Evolutionary conservation across 2,888 invertebrate genomes (phyloP).

Genomic region (Epistrophe grossulariae): DNA sequence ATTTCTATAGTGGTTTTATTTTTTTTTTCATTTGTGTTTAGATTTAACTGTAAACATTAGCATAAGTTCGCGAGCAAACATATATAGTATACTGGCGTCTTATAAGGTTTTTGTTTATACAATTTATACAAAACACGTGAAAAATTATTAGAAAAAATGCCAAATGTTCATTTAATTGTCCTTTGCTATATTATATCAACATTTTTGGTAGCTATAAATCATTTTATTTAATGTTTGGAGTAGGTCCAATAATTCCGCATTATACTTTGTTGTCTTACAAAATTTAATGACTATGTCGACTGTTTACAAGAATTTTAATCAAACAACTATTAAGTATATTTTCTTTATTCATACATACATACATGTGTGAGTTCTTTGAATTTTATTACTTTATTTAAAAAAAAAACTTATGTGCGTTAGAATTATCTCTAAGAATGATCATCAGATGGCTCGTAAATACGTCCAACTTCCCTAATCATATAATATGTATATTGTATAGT

Average conservation of each 20-base stretch:
- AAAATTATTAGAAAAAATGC: background rate
- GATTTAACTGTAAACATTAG: background rate
- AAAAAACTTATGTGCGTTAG: background rate
- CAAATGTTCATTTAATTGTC: constrained; percentile 23
- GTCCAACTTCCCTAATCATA: constrained; percentile 2
- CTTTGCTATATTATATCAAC: constrained; percentile 21
- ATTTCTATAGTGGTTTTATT: background rate
- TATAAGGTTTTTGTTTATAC: background rate
- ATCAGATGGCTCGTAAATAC: constrained; percentile 7
- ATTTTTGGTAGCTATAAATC: constrained; percentile 5
- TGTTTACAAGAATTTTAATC: constrained; percentile 55
- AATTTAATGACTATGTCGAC: constrained; percentile 30
- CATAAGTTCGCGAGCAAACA: background rate
- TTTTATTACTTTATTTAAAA: constrained; percentile 26
- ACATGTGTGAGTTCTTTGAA: constrained; percentile 20
- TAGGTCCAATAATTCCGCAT: constrained; percentile 1
- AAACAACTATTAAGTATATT: constrained; percentile 46
- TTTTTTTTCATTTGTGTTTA: background rate
- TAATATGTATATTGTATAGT: constrained; percentile 1
- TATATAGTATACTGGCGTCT: background rate
- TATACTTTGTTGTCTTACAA: constrained; percentile 2
- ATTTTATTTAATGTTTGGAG: constrained; percentile 12
- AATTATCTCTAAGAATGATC: background rate
- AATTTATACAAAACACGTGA: background rate
- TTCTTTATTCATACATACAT: no score